Conservation (phyloP, 2,888 invertebrate genomes). For the Ametastegia equiseti region DNA sequence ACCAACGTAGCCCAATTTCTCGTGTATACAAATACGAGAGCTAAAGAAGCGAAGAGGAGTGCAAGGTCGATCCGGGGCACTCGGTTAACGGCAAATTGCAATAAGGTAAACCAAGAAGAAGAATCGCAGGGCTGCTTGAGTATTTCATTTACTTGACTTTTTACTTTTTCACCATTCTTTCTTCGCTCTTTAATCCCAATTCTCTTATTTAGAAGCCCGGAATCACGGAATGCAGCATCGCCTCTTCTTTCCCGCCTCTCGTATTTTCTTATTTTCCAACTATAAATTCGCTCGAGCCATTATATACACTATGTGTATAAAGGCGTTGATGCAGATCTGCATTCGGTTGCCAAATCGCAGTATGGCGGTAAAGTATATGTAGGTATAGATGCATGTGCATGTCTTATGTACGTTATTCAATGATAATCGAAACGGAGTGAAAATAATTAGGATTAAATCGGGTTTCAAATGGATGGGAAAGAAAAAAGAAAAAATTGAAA, state of each 20-base stretch:
- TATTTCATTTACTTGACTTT: neutral
- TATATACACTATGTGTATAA: no score
- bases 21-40: conserved; percentile 47
- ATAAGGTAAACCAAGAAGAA: conserved; percentile 23
- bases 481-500: neutral
- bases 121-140: neutral
- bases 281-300: no score
- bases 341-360: neutral
- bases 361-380: neutral
- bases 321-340: neutral
- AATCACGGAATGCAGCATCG: neutral
- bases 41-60: conserved; percentile 37
- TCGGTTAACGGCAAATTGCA: conserved; percentile 41
- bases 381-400: no score
- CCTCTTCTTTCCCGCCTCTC: no score
- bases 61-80: conserved; percentile 41
- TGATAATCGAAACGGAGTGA: no score
- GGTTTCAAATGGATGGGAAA: neutral
- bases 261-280: no score
- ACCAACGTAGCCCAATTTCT: conserved; percentile 46
- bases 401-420: neutral
- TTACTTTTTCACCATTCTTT: neutral
- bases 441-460: no score
- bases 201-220: neutral
- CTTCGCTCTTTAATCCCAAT: neutral